A percentile compares a stretch with the other conserved stretches of the same genome.
phyloP scores from a whole-genome alignment of 1,140 invertebrate genomes.

The Ceratina calcarata region DNA sequence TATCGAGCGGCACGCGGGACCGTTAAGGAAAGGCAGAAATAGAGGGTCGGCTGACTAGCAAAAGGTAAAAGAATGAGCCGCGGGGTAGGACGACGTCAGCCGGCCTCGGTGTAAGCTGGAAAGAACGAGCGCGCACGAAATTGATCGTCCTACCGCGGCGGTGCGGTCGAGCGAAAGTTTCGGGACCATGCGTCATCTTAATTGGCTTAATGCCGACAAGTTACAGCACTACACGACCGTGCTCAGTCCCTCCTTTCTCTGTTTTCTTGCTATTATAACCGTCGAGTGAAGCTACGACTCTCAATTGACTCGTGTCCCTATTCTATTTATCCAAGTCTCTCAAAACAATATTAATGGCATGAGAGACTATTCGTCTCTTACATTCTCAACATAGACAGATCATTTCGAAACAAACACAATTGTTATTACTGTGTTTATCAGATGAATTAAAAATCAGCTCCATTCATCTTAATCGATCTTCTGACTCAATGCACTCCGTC shows the following conservation, averaged over 20 bases:
- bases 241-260: constrained; percentile 22
- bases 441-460: too few species aligned
- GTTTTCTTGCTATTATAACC: not conserved
- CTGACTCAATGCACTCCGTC: too few species aligned
- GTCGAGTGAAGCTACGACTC: not conserved
- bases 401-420: too few species aligned
- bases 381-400: too few species aligned
- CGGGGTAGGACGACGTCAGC: not conserved
- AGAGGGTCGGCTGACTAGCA: constrained; percentile 11
- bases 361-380: too few species aligned
- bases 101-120: not conserved
- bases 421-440: too few species aligned
- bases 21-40: constrained; percentile 6
- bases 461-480: too few species aligned
- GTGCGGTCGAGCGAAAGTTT: constrained; percentile 68
- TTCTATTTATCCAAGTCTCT: too few species aligned
- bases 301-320: not conserved
- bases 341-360: too few species aligned
- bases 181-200: constrained; percentile 73
- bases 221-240: constrained; percentile 59
- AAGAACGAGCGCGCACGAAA: constrained; percentile 60
- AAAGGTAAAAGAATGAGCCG: constrained; percentile 18
- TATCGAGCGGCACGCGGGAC: constrained; percentile 29
- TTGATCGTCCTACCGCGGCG: constrained; percentile 65
- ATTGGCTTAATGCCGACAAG: constrained; percentile 77